Evolutionary conservation across 53 echinoderm and acorn worm genomes (phyloP), one percentile per base, ranked within the genome.

Genomic region (Astropecten irregularis): DNA sequence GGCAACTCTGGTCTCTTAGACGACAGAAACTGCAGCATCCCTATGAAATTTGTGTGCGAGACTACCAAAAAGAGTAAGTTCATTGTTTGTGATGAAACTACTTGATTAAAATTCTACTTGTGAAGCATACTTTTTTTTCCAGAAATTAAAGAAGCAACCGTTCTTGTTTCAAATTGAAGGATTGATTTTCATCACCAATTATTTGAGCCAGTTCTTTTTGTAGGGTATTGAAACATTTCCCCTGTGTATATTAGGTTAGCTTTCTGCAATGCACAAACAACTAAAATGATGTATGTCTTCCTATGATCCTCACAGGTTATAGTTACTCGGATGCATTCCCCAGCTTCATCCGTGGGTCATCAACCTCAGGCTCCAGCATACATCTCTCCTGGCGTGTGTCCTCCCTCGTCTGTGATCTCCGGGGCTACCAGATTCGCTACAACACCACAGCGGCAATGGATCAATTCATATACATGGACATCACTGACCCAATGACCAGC

Each of bases 41-140:
- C 58, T 2, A 82, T 86, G 42, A 58, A 69, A 0, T 95, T 83
- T 27, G 81, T 95, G 19, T 95, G 95, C 49, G 95, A 95, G 83
- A 86, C 89, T 47, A 84, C 68, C 27, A 53, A 69, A 9, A 90
- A 82, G 87, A 87, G 93, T 93, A 70, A 76, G 77, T 36, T 44
- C 7, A 44, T 44, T 6, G n/a, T n/a, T n/a, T n/a, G n/a, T n/a
- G n/a, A n/a, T n/a, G n/a, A n/a, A n/a, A n/a, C n/a, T n/a, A n/a
- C n/a, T n/a, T n/a, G n/a, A n/a, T n/a, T n/a, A n/a, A n/a, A n/a
- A n/a, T n/a, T n/a, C n/a, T n/a, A n/a, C n/a, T n/a, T n/a, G n/a
- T n/a, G n/a, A n/a, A n/a, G n/a, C n/a, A n/a, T n/a, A n/a, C n/a
- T n/a, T n/a, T n/a, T n/a, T n/a, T n/a, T n/a, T n/a, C n/a, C n/a